Evolutionary conservation across 1,140 invertebrate species (phyloP).

Genomic region (Scaptomyza montana): DNA sequence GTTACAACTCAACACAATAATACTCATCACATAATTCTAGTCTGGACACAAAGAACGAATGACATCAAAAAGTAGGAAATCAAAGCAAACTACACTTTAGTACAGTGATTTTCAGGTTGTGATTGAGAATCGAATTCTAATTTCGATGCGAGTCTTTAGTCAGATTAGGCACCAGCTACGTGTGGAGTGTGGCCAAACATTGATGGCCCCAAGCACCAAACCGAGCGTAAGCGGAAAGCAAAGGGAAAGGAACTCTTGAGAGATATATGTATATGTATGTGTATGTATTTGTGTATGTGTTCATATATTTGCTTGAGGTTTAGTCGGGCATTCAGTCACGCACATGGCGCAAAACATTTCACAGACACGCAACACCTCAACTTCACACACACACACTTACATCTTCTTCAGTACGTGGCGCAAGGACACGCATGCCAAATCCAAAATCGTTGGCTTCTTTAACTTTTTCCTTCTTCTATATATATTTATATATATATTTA

Average conservation of each 20-base stretch:
- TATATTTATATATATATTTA: neutral
- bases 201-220: slow-evolving; percentile 5
- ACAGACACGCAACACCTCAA: slow-evolving; percentile 68
- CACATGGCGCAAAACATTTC: slow-evolving; percentile 73
- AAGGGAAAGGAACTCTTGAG: neutral
- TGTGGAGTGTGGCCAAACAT: slow-evolving; percentile 35
- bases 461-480: slow-evolving; percentile 2
- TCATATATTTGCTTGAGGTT: slow-evolving; percentile 20
- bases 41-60: neutral
- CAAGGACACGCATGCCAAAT: slow-evolving; percentile 26
- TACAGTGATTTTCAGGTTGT: slow-evolving; percentile 25
- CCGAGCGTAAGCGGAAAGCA: neutral
- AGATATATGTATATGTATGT: slow-evolving; percentile 17
- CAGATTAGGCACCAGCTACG: slow-evolving; percentile 43
- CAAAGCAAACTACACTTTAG: slow-evolving; percentile 8
- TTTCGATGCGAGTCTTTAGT: slow-evolving; percentile 42
- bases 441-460: slow-evolving; percentile 27
- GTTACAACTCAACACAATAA: neutral
- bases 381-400: slow-evolving; percentile 11
- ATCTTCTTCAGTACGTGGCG: no score
- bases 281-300: neutral
- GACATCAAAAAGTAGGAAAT: slow-evolving; percentile 7
- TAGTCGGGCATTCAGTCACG: slow-evolving; percentile 65
- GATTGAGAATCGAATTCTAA: slow-evolving; percentile 37
- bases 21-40: neutral